Percentiles rank a stretch among this genome's conserved stretches.
These are phyloP conservation scores for Luperina nickerlii DNA, from an alignment of 2,888 invertebrate species.

Conservation along the genomic window DNA sequence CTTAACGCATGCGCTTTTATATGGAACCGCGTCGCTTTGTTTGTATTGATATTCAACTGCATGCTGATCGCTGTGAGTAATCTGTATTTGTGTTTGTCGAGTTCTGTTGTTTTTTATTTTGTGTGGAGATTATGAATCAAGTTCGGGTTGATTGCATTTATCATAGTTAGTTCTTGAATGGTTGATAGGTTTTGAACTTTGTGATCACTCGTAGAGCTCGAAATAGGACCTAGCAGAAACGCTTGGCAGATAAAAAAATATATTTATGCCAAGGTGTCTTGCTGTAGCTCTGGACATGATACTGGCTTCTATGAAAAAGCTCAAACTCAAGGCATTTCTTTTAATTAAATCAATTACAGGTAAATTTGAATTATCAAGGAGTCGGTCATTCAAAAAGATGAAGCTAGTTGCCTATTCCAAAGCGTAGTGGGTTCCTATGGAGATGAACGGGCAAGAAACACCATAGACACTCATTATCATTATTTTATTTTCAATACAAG, in stretches of 20 bases:
- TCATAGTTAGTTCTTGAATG: background rate
- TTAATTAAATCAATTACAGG: background rate
- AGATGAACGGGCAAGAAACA: background rate
- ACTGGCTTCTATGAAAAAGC: background rate
- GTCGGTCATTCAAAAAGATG: background rate
- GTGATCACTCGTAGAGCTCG: background rate
- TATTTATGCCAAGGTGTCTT: background rate
- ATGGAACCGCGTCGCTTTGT: constrained; percentile 52
- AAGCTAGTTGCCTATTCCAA: background rate
- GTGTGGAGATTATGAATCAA: constrained; percentile 15
- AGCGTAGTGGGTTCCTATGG: background rate
- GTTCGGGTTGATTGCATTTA: background rate
- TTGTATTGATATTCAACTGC: constrained; percentile 47
- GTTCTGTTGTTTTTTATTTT: constrained; percentile 10
- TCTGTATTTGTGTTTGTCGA: constrained; percentile 18
- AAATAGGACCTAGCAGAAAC: background rate
- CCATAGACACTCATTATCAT: background rate
- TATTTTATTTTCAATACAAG: background rate
- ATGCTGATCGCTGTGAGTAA: constrained; percentile 13
- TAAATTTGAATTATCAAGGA: background rate
- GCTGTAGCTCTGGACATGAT: background rate
- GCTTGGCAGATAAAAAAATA: background rate
- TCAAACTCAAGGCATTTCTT: background rate
- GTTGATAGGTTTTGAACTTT: background rate
- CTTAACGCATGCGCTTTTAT: constrained; percentile 21